Evolutionary conservation across 2,797 vertebrate species (phyloP).

Genomic region (Pteropus rufus): DNA sequence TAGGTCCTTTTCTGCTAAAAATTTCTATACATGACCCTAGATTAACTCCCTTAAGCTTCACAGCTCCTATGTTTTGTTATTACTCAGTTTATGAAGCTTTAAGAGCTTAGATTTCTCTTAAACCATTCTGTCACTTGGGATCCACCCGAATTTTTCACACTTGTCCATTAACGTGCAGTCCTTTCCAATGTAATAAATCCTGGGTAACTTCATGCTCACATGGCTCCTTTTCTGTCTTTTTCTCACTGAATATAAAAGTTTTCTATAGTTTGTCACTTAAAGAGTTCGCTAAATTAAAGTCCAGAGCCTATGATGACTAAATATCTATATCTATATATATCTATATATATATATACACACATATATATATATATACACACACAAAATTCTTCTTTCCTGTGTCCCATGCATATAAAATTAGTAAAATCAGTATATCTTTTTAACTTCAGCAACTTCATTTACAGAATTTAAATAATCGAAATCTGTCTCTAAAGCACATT

Average conservation of each 20-base stretch:
- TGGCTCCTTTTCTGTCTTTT: neutral
- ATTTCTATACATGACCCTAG: neutral
- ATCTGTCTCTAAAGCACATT: neutral
- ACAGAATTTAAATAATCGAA: neutral
- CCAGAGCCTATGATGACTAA: neutral
- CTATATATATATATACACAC: too few relatives aligned
- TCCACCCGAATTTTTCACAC: slow-evolving; percentile 28
- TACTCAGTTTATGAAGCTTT: slow-evolving; percentile 40
- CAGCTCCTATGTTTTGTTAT: neutral
- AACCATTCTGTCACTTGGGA: slow-evolving; percentile 47
- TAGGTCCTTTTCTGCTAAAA: neutral
- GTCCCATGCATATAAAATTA: neutral
- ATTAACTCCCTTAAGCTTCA: slow-evolving; percentile 22
- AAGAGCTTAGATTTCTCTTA: slow-evolving; percentile 10
- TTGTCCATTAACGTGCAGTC: neutral
- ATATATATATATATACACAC: neutral
- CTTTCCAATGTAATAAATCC: neutral
- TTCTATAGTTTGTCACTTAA: slow-evolving; percentile 13
- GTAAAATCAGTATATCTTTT: neutral
- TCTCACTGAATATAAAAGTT: neutral
- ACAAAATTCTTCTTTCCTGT: neutral
- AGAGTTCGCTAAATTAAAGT: neutral
- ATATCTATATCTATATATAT: too few relatives aligned
- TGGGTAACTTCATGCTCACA: neutral
- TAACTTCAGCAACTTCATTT: neutral